Evolutionary conservation across 1,140 invertebrate species (phyloP), one percentile per base, ranked within the genome.

Genomic region (Planococcus citri): DNA sequence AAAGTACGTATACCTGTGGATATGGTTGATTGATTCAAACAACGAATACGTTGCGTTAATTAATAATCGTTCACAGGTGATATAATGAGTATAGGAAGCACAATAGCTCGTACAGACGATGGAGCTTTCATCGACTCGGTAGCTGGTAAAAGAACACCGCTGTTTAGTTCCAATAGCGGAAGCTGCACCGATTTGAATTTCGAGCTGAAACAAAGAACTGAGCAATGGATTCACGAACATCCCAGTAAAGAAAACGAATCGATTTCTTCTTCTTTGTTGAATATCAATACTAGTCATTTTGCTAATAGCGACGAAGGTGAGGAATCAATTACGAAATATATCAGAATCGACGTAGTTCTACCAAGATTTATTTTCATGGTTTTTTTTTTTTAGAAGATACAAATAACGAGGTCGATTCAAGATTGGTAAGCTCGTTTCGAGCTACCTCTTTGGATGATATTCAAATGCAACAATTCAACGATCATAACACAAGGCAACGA

Each of bases 281-380:
- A 64, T 25, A 64, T 64, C 10, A 27, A 64, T 64, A 64, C 60
- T 25, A 64, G 60, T 64, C 60, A 64, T 64, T 64, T 64, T 64
- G 60, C 60, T 2, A 64, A 64, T 25, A 64, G 60, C 25, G 60
- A 64, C 20, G 60, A 64, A 10, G 60, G 60, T 64, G 12, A 3
- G 12, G 29, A 33, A 33, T 33, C 12, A 33, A n/a, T n/a, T n/a
- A n/a, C n/a, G n/a, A n/a, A n/a, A n/a, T n/a, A n/a, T n/a, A n/a
- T n/a, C n/a, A n/a, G n/a, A 33, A 33, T 12, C 29, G 29, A 12
- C 12, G 29, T 12, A 12, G 12, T 33, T 12, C 12, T n/a, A n/a
- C 29, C 29, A 33, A 33, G 3, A 6, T 33, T 3, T 3, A 33
- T 33, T 33, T 33, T 58, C 6, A 58, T 58, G 6, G 17, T 58